Evolutionary conservation across 2,113 vertebrate genomes (phyloP).

Genomic region (Urocynchramus pylzowi): DNA sequence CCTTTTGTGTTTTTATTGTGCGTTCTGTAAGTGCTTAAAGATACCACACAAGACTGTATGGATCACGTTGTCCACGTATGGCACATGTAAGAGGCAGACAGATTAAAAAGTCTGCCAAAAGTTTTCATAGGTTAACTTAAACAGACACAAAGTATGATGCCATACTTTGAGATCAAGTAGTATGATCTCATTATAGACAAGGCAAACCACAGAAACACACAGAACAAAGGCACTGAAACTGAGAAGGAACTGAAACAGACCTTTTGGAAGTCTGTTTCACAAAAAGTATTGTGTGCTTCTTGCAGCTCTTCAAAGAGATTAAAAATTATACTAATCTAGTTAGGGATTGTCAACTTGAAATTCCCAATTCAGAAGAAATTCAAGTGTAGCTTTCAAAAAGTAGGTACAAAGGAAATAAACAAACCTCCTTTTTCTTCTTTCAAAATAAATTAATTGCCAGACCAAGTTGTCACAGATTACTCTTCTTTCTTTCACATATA

Average conservation of each 20-base stretch:
- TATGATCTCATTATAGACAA: not conserved
- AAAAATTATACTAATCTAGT: not conserved
- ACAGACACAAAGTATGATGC: not conserved
- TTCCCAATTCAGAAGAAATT: not conserved
- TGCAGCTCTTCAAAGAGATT: not conserved
- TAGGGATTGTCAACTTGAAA: not conserved
- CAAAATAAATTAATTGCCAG: not conserved
- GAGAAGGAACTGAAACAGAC: not conserved
- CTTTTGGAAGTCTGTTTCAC: not conserved
- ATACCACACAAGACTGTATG: not conserved
- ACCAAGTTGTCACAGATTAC: slow-evolving; percentile 76
- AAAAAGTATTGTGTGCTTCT: not conserved
- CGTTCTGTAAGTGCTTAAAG: not conserved
- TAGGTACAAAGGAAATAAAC: not conserved
- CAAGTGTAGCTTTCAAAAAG: not conserved
- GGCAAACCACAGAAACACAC: not conserved
- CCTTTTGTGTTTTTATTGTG: not conserved
- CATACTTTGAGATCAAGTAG: not conserved
- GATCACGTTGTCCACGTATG: not conserved
- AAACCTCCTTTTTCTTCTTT: not conserved
- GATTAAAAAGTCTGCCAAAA: too few relatives aligned
- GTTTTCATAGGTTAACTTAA: not conserved
- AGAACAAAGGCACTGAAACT: not conserved
- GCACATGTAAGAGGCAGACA: not conserved
- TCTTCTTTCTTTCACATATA: not conserved